phyloP scores from a whole-genome alignment of 2,888 invertebrate species.

The Caradrina clavipalpis region DNA sequence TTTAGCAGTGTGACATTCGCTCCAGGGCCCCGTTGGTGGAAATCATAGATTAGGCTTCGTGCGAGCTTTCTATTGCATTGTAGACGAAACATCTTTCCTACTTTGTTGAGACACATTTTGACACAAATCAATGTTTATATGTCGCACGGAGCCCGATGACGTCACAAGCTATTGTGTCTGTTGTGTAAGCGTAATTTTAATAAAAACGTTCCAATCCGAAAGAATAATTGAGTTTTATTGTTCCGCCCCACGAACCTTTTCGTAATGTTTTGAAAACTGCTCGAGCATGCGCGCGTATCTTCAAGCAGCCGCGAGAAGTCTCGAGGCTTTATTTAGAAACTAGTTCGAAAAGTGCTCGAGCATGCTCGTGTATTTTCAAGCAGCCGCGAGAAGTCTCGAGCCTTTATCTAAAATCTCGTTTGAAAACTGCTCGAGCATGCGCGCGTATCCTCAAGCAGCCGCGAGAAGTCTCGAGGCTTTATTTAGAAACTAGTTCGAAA shows the following conservation, averaged over 20 bases:
- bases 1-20: too few species aligned
- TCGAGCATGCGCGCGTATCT: neutral
- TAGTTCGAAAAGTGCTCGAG: neutral
- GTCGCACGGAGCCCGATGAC: slow-evolving; percentile 11
- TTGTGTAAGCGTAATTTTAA: slow-evolving; percentile 43
- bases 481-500: neutral
- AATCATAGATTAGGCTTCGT: neutral
- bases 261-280: neutral
- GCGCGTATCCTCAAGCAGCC: neutral
- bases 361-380: neutral
- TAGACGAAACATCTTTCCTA: neutral
- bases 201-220: slow-evolving; percentile 50
- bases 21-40: too few species aligned
- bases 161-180: slow-evolving; percentile 34
- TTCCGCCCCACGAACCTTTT: too few species aligned
- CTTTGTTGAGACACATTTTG: neutral
- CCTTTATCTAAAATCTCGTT: too few species aligned
- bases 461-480: neutral
- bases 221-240: slow-evolving; percentile 13
- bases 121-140: neutral
- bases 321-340: too few species aligned
- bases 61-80: neutral
- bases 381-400: too few species aligned
- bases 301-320: neutral
- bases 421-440: too few species aligned